Conservation (phyloP, 2,113 vertebrate genomes). For the Pterocles burchelli region DNA sequence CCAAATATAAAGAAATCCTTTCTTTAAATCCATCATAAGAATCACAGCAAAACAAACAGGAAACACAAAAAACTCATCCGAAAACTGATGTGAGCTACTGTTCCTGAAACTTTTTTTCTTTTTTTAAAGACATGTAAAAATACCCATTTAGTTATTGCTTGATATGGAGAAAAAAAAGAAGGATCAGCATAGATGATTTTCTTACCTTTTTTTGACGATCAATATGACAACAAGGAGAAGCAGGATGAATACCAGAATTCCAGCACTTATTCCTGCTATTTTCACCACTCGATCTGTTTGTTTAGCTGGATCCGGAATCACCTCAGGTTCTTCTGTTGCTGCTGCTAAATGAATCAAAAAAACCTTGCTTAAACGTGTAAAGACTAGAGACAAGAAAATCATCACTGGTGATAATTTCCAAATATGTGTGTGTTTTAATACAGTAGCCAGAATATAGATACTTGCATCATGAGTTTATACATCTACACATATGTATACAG, state of each 20-base stretch:
- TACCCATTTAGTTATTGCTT: background rate
- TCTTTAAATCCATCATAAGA: background rate
- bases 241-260: slow-evolving; percentile 92
- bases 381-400: background rate
- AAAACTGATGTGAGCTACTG: background rate
- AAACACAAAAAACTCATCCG: background rate
- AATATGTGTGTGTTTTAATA: background rate
- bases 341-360: slow-evolving; percentile 77
- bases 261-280: slow-evolving; percentile 96
- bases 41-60: background rate
- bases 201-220: slow-evolving; percentile 97
- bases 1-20: background rate
- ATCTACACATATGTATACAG: background rate
- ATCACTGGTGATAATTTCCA: background rate
- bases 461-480: background rate
- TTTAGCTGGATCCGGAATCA: slow-evolving; percentile 94
- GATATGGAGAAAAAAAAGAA: background rate
- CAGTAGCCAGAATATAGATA: background rate
- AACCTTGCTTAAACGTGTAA: slow-evolving; percentile 50
- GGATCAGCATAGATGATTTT: background rate
- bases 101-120: background rate
- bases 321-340: slow-evolving; percentile 96
- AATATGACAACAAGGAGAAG: slow-evolving; percentile 93
- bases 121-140: background rate
- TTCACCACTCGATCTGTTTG: slow-evolving; percentile 97